A percentile compares a stretch with the other conserved stretches of the same genome.
These are phyloP conservation scores for Furcifer pardalis DNA, from an alignment of 2,797 vertebrate species.

Conservation along the genomic window DNA sequence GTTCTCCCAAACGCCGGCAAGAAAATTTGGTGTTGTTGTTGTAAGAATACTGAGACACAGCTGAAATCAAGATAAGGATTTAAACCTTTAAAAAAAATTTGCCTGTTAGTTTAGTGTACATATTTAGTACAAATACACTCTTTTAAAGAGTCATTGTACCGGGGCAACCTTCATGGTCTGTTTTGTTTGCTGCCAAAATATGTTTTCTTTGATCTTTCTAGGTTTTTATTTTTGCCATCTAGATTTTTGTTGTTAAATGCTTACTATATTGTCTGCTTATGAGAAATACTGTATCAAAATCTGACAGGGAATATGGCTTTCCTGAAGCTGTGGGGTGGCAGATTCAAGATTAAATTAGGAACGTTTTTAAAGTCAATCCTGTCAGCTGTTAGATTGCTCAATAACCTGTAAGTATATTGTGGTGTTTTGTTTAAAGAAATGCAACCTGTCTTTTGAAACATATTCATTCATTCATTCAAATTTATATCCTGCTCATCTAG, in stretches of 20 bases:
- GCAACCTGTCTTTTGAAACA: no score
- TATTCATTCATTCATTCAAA: no score
- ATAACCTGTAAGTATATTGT: no score
- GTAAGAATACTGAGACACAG: slow-evolving; percentile 19
- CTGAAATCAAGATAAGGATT: neutral
- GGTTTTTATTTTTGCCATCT: neutral
- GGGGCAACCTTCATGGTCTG: neutral
- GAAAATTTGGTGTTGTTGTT: no score
- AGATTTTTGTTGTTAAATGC: neutral
- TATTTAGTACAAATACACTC: neutral
- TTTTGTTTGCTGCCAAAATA: neutral
- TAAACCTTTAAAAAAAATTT: slow-evolving; percentile 10
- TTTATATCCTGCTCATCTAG: no score
- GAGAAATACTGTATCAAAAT: neutral
- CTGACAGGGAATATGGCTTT: neutral
- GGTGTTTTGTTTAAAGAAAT: no score
- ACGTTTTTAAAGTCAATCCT: no score
- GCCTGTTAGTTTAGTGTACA: accelerated
- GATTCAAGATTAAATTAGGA: neutral
- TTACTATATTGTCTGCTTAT: neutral
- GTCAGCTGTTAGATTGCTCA: no score
- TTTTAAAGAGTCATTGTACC: neutral
- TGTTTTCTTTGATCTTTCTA: neutral
- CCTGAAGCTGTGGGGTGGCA: neutral
- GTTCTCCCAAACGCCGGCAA: no score